Evolutionary conservation across 53 echinoderm and acorn worm genomes (phyloP), one percentile per base, ranked within the genome.

Genomic region (Astropecten irregularis): DNA sequence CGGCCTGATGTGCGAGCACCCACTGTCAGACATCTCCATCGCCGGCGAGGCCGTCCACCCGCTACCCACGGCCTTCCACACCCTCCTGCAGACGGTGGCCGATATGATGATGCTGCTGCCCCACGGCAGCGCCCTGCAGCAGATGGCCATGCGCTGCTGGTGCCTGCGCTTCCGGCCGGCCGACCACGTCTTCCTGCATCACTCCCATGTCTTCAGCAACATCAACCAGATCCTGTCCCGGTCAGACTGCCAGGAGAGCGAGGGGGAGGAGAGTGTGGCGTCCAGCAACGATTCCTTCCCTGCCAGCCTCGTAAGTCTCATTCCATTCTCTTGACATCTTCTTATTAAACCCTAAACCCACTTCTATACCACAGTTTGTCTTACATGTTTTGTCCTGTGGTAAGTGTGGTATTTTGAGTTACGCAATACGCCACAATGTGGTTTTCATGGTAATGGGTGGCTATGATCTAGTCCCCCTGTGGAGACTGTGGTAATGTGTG

Each of bases 111-210:
- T 96, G 89, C 86, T 91, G 38, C 87, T 96, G 26, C 96, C 96
- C 22, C 86, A 91, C 28, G 96, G 96, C 10, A 88, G 96, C 26
- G 96, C 96, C 37, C 82, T 93, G n/a, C 96, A 96, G 66, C 89
- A 89, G 87, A 93, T 93, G 93, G 96, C 96, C 49, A 86, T 96
- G 86, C 79, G 93, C 47, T 96, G 96, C 86, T 96, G 96, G 96
- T 94, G 96, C 42, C 86, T 96, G 40, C 91, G 91, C 30, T 96
- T 96, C 82, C 76, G 93, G 10, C 93, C 89, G 19, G 85, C 93
- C 13, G 96, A 96, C 59, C 96, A 96, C 42, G 69, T 96, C 40
- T 96, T 96, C 86, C 71, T 96, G 40, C 96, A 96, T 68, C 91
- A 91, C 72, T 96, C 96, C 15, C 96, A 96, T 18, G 96, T 96